phyloP scores from a whole-genome alignment of 2,113 vertebrate species.

The Sterrhoptilus dennistouni region DNA sequence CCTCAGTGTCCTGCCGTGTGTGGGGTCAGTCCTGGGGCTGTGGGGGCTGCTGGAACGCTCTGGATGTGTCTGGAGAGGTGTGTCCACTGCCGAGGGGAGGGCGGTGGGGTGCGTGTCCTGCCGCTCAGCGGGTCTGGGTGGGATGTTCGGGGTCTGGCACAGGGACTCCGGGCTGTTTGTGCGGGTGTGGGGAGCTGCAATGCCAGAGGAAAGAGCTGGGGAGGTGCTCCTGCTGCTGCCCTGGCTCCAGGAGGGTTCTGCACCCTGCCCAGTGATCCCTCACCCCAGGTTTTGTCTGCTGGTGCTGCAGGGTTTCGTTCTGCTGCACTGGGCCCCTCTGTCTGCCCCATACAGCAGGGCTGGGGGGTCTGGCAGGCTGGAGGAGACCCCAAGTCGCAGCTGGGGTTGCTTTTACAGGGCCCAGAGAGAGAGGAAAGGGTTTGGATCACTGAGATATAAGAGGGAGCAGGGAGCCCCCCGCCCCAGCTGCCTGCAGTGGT shows the following conservation, averaged over 20 bases:
- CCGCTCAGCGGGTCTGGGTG: fast-evolving
- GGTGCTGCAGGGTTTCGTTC: not conserved
- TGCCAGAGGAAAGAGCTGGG: not conserved
- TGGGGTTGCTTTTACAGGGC: not conserved
- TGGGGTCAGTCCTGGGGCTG: not conserved
- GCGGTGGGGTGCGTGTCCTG: not conserved
- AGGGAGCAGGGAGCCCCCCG: not conserved
- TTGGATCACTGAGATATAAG: not conserved
- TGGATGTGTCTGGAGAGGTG: not conserved
- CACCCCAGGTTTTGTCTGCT: not conserved
- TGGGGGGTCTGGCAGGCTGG: not conserved
- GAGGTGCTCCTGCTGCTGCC: not conserved
- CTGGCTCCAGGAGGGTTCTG: not conserved
- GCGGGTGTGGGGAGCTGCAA: not conserved
- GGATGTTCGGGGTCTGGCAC: not conserved
- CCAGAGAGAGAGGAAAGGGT: not conserved
- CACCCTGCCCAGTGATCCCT: not conserved
- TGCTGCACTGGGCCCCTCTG: not conserved
- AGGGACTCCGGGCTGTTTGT: fast-evolving
- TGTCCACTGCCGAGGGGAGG: fast-evolving
- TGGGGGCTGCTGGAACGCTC: fast-evolving
- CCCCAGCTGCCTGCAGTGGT: not conserved
- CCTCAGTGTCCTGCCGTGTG: fast-evolving
- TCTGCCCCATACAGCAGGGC: not conserved
- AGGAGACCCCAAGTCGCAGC: fast-evolving